A percentile compares a stretch with the other conserved stretches of the same genome.
These are phyloP conservation scores for Drosophila ezoana DNA, from an alignment of 2,888 invertebrate species.

Conservation along the genomic window DNA sequence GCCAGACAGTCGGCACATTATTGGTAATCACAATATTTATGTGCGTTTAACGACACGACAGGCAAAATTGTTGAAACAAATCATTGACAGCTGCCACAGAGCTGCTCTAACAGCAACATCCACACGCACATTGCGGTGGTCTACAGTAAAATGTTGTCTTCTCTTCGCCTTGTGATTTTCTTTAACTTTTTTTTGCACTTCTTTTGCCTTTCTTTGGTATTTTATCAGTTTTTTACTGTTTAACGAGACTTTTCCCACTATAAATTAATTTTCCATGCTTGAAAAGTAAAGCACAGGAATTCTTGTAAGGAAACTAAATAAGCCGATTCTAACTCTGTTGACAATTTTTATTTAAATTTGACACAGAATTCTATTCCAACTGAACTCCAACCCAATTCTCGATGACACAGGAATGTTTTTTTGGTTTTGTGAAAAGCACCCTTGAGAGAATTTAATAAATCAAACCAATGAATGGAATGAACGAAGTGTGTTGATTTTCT, in stretches of 20 bases:
- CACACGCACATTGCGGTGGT: constrained; percentile 42
- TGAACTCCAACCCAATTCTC: too few species aligned
- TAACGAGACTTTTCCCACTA: constrained; percentile 36
- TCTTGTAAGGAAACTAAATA: constrained; percentile 6
- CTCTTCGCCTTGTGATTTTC: constrained; percentile 29
- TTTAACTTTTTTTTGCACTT: constrained; percentile 16
- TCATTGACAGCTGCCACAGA: constrained; percentile 72
- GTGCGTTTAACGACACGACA: constrained; percentile 75
- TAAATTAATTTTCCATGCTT: constrained; percentile 42
- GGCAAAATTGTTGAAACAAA: constrained; percentile 75
- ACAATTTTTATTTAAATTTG: too few species aligned
- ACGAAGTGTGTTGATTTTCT: too few species aligned
- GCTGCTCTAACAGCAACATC: constrained; percentile 29
- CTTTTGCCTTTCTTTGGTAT: constrained; percentile 24
- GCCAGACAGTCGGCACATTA: constrained; percentile 64
- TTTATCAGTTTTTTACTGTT: constrained; percentile 17
- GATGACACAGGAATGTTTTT: too few species aligned
- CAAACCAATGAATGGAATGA: too few species aligned
- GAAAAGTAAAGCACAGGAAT: constrained; percentile 19
- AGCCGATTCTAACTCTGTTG: not conserved
- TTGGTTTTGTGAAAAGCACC: too few species aligned
- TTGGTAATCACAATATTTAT: constrained; percentile 79
- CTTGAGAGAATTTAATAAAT: too few species aligned
- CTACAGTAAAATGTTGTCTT: constrained; percentile 39
- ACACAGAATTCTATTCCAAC: too few species aligned